phyloP scores from a whole-genome alignment of 2,113 vertebrate genomes.

The Brachypodius melanocephalos region DNA sequence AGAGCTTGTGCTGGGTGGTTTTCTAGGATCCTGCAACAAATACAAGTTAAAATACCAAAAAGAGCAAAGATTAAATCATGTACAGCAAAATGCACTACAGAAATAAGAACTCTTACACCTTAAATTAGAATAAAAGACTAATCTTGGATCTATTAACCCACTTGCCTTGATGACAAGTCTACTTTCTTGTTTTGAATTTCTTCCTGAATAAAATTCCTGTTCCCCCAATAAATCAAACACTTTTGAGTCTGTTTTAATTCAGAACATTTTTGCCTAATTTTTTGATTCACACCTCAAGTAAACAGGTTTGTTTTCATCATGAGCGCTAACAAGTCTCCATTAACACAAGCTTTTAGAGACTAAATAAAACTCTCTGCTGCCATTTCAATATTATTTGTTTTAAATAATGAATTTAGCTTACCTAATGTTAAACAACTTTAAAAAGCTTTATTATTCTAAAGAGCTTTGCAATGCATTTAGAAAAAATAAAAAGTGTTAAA shows the following conservation, averaged over 20 bases:
- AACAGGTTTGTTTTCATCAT: neutral
- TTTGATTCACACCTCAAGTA: neutral
- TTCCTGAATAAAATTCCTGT: neutral
- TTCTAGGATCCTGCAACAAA: neutral
- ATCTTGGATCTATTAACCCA: neutral
- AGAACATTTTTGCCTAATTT: neutral
- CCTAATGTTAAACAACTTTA: neutral
- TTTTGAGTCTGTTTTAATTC: neutral
- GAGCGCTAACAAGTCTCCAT: neutral
- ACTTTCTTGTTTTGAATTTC: neutral
- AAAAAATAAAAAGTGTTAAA: neutral
- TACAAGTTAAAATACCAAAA: neutral
- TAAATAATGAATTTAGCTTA: constrained; percentile 43
- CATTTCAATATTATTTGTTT: constrained; percentile 36
- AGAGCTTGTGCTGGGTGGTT: neutral
- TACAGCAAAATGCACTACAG: neutral
- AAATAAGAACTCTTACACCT: neutral
- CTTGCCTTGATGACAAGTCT: neutral
- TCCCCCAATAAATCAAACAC: neutral
- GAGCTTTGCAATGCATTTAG: neutral
- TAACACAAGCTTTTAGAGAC: neutral
- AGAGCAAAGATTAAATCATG: neutral
- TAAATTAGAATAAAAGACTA: neutral
- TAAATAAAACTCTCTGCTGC: neutral
- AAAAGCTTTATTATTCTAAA: neutral